Evolutionary conservation across 2,113 vertebrate species (phyloP).

Genomic region (Candoia aspera): DNA sequence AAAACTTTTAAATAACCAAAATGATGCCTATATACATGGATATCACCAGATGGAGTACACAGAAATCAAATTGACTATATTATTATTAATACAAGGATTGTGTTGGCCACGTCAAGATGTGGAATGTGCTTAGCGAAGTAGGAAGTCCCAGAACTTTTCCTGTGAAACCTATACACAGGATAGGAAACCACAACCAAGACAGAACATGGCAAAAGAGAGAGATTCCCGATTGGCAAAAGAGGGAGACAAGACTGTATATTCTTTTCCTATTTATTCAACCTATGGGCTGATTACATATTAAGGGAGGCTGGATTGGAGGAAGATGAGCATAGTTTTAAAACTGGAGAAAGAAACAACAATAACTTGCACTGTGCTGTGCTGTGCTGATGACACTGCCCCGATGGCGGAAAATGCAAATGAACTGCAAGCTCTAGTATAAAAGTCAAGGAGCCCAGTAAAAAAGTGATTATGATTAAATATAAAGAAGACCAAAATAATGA

Average conservation of each 20-base stretch:
- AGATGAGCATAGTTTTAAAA: neutral
- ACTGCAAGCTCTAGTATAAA: neutral
- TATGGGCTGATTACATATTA: neutral
- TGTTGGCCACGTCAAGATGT: neutral
- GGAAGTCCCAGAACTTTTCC: neutral
- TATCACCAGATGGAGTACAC: neutral
- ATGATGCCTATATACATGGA: neutral
- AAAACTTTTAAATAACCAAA: neutral
- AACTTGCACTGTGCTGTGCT: neutral
- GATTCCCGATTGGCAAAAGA: neutral
- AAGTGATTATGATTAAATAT: neutral
- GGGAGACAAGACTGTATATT: neutral
- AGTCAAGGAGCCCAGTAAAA: neutral
- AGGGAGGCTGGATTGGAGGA: neutral
- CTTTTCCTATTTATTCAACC: neutral
- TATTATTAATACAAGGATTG: neutral
- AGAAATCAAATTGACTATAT: neutral
- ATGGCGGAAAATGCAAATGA: neutral
- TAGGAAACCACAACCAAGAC: neutral
- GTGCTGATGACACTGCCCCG: neutral
- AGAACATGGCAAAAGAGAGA: neutral
- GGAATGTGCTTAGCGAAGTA: neutral
- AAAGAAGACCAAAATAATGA: neutral
- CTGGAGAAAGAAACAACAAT: neutral
- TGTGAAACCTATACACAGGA: neutral